Percentiles rank a stretch among this genome's conserved stretches.
Conservation (phyloP, 1,140 invertebrate genomes). For the Delia radicum region DNA sequence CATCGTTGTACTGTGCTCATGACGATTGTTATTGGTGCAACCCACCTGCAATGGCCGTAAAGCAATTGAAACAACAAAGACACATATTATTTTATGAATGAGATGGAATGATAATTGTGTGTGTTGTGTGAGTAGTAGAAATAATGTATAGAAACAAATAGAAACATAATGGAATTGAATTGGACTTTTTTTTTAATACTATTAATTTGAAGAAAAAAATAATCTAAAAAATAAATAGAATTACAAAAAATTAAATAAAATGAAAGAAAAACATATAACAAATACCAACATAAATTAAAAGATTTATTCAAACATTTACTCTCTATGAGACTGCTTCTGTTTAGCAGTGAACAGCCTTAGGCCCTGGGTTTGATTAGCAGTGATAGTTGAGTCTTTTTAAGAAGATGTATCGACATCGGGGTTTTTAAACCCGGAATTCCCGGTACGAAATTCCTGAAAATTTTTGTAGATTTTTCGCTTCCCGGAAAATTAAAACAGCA, state of each 20-base stretch:
- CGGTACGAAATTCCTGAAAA: no score
- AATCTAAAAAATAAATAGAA: neutral
- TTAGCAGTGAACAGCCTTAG: no score
- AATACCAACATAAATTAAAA: neutral
- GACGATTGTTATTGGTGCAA: conserved; percentile 15
- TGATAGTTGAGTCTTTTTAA: no score
- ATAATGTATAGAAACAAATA: neutral
- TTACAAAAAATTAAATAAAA: neutral
- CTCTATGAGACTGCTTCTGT: no score
- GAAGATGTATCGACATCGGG: no score
- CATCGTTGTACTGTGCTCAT: neutral
- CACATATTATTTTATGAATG: conserved; percentile 2
- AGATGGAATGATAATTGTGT: conserved; percentile 15
- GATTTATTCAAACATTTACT: no score
- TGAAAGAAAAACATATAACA: neutral
- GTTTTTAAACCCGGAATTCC: no score
- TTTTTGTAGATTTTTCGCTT: no score
- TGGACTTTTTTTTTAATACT: neutral
- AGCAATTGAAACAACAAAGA: conserved; percentile 20
- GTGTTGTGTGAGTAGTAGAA: neutral
- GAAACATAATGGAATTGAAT: neutral
- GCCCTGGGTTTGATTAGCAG: no score
- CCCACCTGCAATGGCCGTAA: conserved; percentile 23
- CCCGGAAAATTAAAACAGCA: no score
- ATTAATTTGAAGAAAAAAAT: neutral